A percentile compares a stretch with the other conserved stretches of the same genome.
Evolutionary conservation across 2,888 invertebrate species (phyloP).

Genomic region (Limnephilus marmoratus): DNA sequence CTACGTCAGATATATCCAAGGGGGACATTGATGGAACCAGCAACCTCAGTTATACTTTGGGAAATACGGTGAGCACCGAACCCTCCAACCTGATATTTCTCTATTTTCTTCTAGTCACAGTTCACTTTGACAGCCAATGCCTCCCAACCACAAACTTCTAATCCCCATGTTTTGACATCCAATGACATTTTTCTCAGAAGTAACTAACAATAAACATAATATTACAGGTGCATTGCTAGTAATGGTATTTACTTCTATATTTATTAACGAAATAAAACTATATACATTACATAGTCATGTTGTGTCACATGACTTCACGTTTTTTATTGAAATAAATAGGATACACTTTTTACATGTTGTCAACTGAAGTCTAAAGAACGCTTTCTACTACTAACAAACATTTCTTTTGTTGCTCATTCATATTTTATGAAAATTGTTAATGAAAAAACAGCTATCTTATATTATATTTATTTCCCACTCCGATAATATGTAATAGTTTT

Average conservation of each 20-base stretch:
- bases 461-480: neutral
- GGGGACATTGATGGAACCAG: slow-evolving; percentile 76
- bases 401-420: neutral
- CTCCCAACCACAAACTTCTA: neutral
- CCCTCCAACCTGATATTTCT: neutral
- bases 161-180: neutral
- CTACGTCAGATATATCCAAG: slow-evolving; percentile 75
- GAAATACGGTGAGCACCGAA: slow-evolving; percentile 74
- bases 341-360: neutral
- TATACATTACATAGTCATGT: neutral
- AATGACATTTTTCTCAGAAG: neutral
- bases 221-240: neutral
- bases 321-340: neutral
- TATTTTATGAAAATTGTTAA: neutral
- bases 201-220: neutral
- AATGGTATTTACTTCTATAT: neutral
- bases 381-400: neutral
- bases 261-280: neutral
- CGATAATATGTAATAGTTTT: neutral
- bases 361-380: slow-evolving; percentile 2
- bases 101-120: neutral
- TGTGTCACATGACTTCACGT: neutral
- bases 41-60: slow-evolving; percentile 76
- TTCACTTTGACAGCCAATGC: slow-evolving; percentile 15
- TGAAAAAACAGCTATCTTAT: neutral